Conservation (phyloP, 2,113 vertebrate species). For the Hyaena hyaena region DNA sequence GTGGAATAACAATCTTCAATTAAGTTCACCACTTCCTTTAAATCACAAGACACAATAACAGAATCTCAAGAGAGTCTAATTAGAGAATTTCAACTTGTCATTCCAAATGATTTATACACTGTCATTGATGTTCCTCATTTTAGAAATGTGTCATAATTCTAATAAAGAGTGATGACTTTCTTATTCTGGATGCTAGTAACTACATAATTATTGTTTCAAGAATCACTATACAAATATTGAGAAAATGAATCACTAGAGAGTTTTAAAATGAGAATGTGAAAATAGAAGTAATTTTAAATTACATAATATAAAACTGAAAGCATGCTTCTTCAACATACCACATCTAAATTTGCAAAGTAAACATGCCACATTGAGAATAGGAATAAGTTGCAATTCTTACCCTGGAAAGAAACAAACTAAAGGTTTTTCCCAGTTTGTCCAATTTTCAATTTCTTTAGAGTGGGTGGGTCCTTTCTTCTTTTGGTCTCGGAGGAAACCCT, state of each 20-base stretch:
- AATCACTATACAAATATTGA: conserved; percentile 23
- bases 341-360: conserved; percentile 41
- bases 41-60: not conserved
- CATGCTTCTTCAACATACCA: not conserved
- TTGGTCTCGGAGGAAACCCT: not conserved
- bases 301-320: not conserved
- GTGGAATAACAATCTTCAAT: not conserved
- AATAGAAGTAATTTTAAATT: conserved; percentile 35
- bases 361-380: not conserved
- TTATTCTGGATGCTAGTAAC: not conserved
- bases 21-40: not conserved
- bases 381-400: not conserved
- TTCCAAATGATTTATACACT: not conserved
- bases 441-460: not conserved
- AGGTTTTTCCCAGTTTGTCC: not conserved
- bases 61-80: not conserved
- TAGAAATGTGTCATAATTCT: conserved; percentile 13
- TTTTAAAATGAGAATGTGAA: conserved; percentile 38
- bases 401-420: conserved; percentile 36
- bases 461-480: not conserved
- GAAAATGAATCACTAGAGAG: not conserved
- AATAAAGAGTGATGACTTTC: not conserved
- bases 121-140: conserved; percentile 34
- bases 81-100: not conserved
- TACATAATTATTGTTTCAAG: conserved; percentile 45